These are phyloP conservation scores for Cliona cf. orientalis DNA, from an alignment of 37 sponge, comb jelly and placozoan genomes.

Conservation along the genomic window DNA sequence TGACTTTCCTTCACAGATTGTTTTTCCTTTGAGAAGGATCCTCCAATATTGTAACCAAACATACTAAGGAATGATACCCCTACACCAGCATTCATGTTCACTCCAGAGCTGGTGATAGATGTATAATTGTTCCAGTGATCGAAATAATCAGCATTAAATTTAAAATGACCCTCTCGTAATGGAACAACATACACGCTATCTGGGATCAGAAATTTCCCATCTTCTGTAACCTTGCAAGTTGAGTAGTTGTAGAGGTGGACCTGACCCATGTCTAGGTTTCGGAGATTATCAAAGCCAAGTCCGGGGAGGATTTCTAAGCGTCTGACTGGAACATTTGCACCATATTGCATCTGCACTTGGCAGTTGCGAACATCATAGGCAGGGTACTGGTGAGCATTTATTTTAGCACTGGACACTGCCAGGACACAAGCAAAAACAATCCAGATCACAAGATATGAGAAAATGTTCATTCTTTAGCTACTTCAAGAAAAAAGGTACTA, in stretches of 20 bases:
- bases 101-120: conserved; percentile 18
- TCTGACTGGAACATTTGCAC: no score
- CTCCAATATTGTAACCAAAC: conserved; percentile 13
- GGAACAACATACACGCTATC: conserved; percentile 50
- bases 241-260: conserved; percentile 55
- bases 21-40: conserved; percentile 56
- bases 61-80: no score
- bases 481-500: no score
- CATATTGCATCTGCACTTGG: no score
- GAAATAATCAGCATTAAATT: conserved; percentile 31
- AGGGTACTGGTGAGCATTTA: no score
- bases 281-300: conserved; percentile 68
- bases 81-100: conserved; percentile 3
- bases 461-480: no score
- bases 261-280: conserved; percentile 65
- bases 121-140: conserved; percentile 53
- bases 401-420: no score
- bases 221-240: conserved; percentile 44
- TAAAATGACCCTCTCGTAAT: conserved; percentile 29
- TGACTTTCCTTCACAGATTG: conserved; percentile 22
- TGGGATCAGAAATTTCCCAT: conserved; percentile 66
- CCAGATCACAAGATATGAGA: no score
- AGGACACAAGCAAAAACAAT: no score
- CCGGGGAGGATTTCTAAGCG: conserved; percentile 78
- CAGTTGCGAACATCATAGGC: no score